Base-by-base conservation (phyloP, 2,888 invertebrate genomes). In the Melanostoma scalare region DNA sequence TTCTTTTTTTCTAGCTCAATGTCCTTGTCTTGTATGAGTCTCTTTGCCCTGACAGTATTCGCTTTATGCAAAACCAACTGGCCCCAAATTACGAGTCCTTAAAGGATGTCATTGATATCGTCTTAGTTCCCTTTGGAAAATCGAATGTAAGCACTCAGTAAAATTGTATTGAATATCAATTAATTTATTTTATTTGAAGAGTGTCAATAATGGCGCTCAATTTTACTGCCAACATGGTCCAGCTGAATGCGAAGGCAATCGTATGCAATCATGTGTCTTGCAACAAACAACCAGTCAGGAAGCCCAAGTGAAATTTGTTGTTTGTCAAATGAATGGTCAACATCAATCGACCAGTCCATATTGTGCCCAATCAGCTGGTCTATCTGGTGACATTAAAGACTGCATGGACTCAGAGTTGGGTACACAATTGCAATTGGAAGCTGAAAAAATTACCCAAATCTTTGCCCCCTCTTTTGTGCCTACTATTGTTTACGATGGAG, bases 221-320 rank as follows among this genome's bases (percentile, higher is more conserved):
- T 94, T 94, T 86, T 88, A 90, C 78, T 95, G 95, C 87, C 94
- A 94, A 89, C 94, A 94, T 87, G 94, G 95, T 0, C 92, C 93
- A 0, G 86, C 89, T 0, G 94, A 94, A 88, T 95, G 95, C 85
- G 89, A 90, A 53, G 94, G 94, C 3, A 94, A 95, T 87, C 90
- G 92, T 71, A 91, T 94, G 44, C 94, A 94, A 87, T 93, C 94
- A 52, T 94, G 95, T 88, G 92, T 93, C 3, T 88, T 94, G 63
- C 87, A 89, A 42, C 87, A 87, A 75, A 87, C 92, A 86, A 82
- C 84, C 87, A 87, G 92, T 85, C 91, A 91, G 86, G 88, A 87
- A 86, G 53, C 87, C 79, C 80, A 92, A 91, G 89, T 92, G 35
- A 89, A 90, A n/a, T 94, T 93, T 86, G 92, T 92, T 1, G 89